Evolutionary conservation across 1,140 invertebrate genomes (phyloP).

Genomic region (Odontomachus brunneus): DNA sequence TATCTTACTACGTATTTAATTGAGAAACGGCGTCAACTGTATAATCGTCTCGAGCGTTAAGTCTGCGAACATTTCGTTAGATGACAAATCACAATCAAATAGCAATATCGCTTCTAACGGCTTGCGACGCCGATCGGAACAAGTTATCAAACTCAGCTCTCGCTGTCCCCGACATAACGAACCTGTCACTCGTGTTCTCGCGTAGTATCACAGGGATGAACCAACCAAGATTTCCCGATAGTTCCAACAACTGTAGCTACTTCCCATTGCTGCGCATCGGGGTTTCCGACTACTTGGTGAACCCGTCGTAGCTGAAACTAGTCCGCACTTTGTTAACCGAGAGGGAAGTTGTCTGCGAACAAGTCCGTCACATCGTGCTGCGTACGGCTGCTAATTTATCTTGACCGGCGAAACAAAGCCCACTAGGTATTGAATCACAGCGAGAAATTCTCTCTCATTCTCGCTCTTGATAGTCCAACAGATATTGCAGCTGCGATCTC

Average conservation of each 20-base stretch:
- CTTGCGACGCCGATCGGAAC: constrained; percentile 5
- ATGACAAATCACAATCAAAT: constrained; percentile 10
- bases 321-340: constrained; percentile 53
- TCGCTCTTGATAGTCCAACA: constrained; percentile 28
- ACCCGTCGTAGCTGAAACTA: constrained; percentile 23
- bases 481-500: constrained; percentile 47
- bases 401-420: constrained; percentile 46
- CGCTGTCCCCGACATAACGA: constrained; percentile 29
- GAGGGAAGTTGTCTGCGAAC: constrained; percentile 44
- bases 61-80: neutral
- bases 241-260: constrained; percentile 39
- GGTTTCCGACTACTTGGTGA: constrained; percentile 41
- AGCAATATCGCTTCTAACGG: neutral
- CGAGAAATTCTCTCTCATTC: constrained; percentile 6
- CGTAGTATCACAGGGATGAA: constrained; percentile 30
- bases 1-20: neutral
- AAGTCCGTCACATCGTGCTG: constrained; percentile 34
- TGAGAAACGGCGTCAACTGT: neutral
- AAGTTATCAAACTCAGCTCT: constrained; percentile 29
- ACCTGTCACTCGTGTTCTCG: constrained; percentile 32
- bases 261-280: constrained; percentile 21
- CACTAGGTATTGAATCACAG: constrained; percentile 36
- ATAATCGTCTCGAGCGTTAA: neutral
- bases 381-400: constrained; percentile 53
- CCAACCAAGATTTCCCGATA: constrained; percentile 31